phyloP scores from a whole-genome alignment of 2,797 vertebrate species.

The Bufotes viridis region DNA sequence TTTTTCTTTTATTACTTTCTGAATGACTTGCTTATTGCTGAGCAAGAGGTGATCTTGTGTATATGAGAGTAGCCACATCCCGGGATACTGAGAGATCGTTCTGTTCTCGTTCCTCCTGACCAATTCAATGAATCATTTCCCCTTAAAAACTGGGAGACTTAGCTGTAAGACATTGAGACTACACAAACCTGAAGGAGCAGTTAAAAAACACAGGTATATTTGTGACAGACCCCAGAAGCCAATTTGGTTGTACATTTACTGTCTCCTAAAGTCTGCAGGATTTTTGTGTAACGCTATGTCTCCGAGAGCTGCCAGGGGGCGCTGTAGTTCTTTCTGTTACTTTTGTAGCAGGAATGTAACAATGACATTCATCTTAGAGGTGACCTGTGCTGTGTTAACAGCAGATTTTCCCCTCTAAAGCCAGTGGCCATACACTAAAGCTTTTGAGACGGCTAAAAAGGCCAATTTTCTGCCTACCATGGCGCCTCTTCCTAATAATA shows the following conservation, averaged over 20 bases:
- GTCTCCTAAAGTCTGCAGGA: background rate
- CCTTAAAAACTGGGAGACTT: background rate
- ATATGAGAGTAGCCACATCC: too few relatives aligned
- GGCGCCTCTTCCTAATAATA: too few relatives aligned
- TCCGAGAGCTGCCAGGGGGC: slow-evolving; percentile 36
- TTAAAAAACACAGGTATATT: background rate
- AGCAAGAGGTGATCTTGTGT: too few relatives aligned
- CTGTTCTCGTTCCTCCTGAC: background rate
- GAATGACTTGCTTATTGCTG: too few relatives aligned
- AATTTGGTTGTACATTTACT: background rate
- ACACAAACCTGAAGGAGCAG: background rate
- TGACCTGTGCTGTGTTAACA: background rate
- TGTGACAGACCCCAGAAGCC: background rate
- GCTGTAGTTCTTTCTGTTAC: slow-evolving; percentile 24
- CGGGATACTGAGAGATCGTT: background rate
- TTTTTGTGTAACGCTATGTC: background rate
- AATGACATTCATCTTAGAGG: slow-evolving; percentile 7
- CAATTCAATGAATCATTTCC: background rate
- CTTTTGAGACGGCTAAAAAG: too few relatives aligned
- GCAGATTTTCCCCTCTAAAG: background rate
- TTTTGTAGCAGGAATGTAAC: background rate
- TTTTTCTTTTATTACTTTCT: too few relatives aligned
- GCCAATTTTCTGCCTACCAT: too few relatives aligned
- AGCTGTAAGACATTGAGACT: background rate
- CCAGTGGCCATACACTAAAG: too few relatives aligned